Evolutionary conservation across 2,797 vertebrate genomes (phyloP).

Genomic region (Danio jaintianensis): DNA sequence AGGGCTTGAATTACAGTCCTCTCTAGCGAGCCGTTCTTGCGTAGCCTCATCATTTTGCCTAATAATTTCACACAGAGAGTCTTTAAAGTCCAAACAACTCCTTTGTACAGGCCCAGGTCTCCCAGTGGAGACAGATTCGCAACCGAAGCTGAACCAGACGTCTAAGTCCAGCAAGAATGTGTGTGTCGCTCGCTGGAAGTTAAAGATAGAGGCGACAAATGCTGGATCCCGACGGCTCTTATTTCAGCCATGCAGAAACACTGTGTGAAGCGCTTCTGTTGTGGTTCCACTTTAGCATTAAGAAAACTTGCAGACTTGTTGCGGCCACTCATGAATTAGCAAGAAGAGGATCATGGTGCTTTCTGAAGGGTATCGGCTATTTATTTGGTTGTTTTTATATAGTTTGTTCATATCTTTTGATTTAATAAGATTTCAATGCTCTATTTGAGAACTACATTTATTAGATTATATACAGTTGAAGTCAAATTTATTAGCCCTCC

Average conservation of each 20-base stretch:
- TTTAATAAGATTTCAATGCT: conserved; percentile 8
- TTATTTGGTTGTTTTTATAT: not conserved
- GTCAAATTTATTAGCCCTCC: no score
- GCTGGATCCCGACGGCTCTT: conserved; percentile 83
- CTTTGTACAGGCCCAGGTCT: conserved; percentile 46
- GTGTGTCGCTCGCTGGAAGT: conserved; percentile 92
- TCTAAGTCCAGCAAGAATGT: conserved; percentile 92
- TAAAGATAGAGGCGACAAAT: conserved; percentile 95
- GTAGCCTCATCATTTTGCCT: conserved; percentile 36
- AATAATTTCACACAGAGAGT: conserved; percentile 36
- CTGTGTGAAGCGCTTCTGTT: conserved; percentile 66
- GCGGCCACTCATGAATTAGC: conserved; percentile 46
- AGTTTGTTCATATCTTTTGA: not conserved
- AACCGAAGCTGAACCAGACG: conserved; percentile 86
- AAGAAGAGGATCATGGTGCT: conserved; percentile 77
- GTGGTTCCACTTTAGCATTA: conserved; percentile 26
- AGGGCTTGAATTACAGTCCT: conserved; percentile 39
- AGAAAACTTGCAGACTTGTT: conserved; percentile 50
- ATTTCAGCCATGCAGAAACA: conserved; percentile 74
- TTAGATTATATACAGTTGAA: no score
- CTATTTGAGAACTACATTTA: not conserved
- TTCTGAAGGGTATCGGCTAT: conserved; percentile 83
- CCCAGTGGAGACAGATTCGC: conserved; percentile 71
- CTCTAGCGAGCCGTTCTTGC: conserved; percentile 17
- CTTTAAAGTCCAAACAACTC: conserved; percentile 37